Evolutionary conservation across 2,888 invertebrate species (phyloP), one percentile per base, ranked within the genome.

Genomic region (Caenorhabditis sinica): DNA sequence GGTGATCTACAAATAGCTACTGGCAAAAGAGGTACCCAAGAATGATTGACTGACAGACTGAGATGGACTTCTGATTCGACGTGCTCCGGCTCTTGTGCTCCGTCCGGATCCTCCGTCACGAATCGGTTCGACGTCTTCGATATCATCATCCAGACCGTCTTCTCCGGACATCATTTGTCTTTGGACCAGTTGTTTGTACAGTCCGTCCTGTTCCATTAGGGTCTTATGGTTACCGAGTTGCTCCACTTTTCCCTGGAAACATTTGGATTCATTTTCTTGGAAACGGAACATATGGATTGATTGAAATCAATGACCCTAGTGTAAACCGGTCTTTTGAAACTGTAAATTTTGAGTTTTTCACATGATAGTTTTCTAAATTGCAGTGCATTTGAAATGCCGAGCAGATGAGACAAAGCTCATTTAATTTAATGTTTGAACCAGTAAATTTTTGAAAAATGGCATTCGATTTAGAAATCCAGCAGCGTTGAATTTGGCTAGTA

Each of bases 161-260:
- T 80, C 83, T 36, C 83, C 86, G 79, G 90, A 87, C 83, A 92
- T 88, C 90, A 93, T 91, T 83, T 93, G 93, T 33, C 93, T 79
- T 60, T 92, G 91, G 2, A 93, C 93, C 9, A 93, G 88, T 66
- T 91, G 88, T 71, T 91, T 91, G 85, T 93, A 93, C 45, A 92
- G 86, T 25, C 93, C 93, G 25, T 93, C 93, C 81, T 91, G 87
- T n/a, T 83, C 83, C 79, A 93, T 89, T 66, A 93, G 86, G 30
- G 92, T 88, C 61, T 87, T 77, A 79, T 93, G 93, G 8, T 87
- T 90, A 63, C 93, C 93, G 69, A 88, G 63, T 81, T 93, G 92
- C 45, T 90, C 92, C 13, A 93, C 93, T 40, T 82, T 79, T 13
- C 93, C 93, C 85, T 89, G 61, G 56, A 77, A 51, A 51, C 51